Conservation (phyloP, 2,888 invertebrate species). For the Sarcophaga rosellei region DNA sequence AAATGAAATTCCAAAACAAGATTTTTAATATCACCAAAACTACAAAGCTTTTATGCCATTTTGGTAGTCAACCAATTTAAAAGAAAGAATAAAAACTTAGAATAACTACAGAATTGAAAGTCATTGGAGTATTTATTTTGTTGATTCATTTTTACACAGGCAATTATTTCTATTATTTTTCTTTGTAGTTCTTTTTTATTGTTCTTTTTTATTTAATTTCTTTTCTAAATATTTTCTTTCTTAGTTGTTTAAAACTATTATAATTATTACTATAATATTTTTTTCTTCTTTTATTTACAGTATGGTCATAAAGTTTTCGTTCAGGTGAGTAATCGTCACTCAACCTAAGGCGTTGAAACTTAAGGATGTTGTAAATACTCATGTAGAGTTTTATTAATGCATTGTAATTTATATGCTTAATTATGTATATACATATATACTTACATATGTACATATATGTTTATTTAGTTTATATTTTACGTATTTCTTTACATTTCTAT, state of each 20-base stretch:
- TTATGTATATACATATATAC: background rate
- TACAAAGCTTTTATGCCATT: too few relatives aligned
- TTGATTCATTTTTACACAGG: background rate
- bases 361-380: conserved; percentile 14
- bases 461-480: background rate
- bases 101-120: background rate
- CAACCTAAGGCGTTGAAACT: conserved; percentile 33
- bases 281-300: background rate
- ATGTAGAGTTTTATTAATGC: background rate
- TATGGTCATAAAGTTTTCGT: conserved; percentile 9
- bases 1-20: too few relatives aligned
- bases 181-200: background rate
- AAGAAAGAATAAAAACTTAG: too few relatives aligned
- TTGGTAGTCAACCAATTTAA: too few relatives aligned
- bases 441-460: too few relatives aligned
- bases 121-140: background rate
- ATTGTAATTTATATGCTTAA: background rate
- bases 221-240: conserved; percentile 13
- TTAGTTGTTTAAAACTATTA: background rate
- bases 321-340: conserved; percentile 39
- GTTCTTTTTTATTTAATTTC: background rate
- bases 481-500: conserved; percentile 6
- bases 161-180: background rate
- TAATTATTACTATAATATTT: background rate
- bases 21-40: too few relatives aligned